phyloP scores from a whole-genome alignment of 2,888 invertebrate species.

The Fragum sueziense region DNA sequence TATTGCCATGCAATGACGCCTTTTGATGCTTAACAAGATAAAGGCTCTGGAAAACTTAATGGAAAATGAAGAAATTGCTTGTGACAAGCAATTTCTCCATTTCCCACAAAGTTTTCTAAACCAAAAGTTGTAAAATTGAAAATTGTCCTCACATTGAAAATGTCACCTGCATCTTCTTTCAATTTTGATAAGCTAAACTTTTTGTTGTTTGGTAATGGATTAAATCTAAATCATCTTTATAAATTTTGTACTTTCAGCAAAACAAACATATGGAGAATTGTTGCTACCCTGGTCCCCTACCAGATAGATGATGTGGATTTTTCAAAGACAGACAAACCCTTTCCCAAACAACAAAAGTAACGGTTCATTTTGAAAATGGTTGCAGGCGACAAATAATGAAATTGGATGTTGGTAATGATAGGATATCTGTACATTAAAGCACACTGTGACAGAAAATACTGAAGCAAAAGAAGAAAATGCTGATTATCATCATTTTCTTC shows the following conservation, averaged over 20 bases:
- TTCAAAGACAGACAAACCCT: neutral
- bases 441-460: too few species aligned
- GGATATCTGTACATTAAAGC: too few species aligned
- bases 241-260: neutral
- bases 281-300: neutral
- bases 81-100: neutral
- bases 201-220: neutral
- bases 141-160: neutral
- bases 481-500: too few species aligned
- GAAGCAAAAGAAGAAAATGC: too few species aligned
- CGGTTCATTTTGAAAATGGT: neutral
- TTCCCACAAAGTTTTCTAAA: neutral
- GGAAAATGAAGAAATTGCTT: conserved; percentile 1
- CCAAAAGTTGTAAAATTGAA: neutral
- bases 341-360: neutral
- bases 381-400: neutral
- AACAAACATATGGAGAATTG: neutral
- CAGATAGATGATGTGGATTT: neutral
- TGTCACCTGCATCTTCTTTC: neutral
- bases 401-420: too few species aligned
- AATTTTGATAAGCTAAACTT: neutral
- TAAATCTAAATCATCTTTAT: too few species aligned
- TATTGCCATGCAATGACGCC: too few species aligned
- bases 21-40: too few species aligned
- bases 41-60: neutral